phyloP scores from a whole-genome alignment of 2,797 vertebrate species.

The Orientallactaga sibirica region DNA sequence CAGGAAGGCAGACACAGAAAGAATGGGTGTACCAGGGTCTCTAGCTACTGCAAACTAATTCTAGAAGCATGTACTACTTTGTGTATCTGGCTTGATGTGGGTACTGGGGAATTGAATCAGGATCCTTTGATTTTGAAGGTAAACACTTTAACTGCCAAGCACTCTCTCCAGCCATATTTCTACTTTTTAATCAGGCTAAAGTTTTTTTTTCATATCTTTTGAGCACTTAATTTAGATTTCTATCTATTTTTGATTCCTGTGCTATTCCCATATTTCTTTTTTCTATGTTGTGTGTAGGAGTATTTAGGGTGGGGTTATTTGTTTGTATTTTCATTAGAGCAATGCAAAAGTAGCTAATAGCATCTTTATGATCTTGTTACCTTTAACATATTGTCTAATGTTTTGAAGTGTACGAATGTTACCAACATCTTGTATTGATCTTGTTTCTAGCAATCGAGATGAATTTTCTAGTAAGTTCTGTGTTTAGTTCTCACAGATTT shows the following conservation, averaged over 20 bases:
- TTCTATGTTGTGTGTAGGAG: background rate
- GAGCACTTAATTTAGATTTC: background rate
- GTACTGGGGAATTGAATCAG: too few species aligned
- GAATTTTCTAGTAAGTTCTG: background rate
- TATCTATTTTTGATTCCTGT: slow-evolving; percentile 24
- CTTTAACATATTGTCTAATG: background rate
- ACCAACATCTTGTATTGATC: background rate
- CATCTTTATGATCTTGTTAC: background rate
- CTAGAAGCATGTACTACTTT: too few species aligned
- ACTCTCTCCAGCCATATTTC: background rate
- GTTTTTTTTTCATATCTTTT: background rate
- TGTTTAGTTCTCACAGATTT: background rate
- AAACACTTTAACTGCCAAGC: too few species aligned
- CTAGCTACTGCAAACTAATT: too few species aligned
- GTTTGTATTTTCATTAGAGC: background rate
- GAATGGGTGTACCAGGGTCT: too few species aligned
- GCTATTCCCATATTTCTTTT: background rate
- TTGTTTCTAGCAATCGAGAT: slow-evolving; percentile 28
- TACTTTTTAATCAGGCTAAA: background rate
- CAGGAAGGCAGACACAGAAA: too few species aligned
- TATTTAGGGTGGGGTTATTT: background rate
- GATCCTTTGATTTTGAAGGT: too few species aligned
- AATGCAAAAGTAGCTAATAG: background rate
- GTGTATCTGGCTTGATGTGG: too few species aligned
- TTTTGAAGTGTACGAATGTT: background rate